Evolutionary conservation across 2,797 vertebrate species (phyloP), one percentile per base, ranked within the genome.

Genomic region (Alosa sapidissima): DNA sequence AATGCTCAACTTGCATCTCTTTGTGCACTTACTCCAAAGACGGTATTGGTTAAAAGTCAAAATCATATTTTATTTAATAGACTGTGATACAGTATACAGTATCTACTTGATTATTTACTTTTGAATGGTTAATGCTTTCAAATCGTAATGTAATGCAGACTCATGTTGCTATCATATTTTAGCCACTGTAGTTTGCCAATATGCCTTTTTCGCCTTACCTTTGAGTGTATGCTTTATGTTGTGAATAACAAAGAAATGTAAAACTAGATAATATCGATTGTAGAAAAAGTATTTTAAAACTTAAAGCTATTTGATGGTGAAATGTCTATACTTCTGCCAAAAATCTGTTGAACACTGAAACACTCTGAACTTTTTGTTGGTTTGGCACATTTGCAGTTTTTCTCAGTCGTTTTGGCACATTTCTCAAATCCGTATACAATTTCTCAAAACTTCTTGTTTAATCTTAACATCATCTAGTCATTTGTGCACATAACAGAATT

Each of bases 161-260:
- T 62, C 58, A 62, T 47, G 72, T 78, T 21, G 72, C 36, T 47
- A 41, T 78, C 7, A 11, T 45, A 41, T 36, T 78, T 78, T 47
- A 47, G 72, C 72, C 41, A 0, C 10, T 45, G 24, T 82, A 83
- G 62, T 88, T 83, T 83, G 36, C 82, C 85, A 84, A 54, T 82
- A 82, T 87, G 84, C 89, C 68, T 82, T 87, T 47, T 52, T 82
- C 89, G 90, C 89, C 91, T 92, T 91, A 90, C 58, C 58, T 86
- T 84, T 85, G 11, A 36, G 84, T 75, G 28, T 72, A 48, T 81
- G 85, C 68, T 85, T 72, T 89, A 75, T 75, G 72, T 78, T 45
- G 36, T 41, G 14, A 45, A 47, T 78, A 41, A 78, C 5, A 60
- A n/a, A 28, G 5, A 62, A 0, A 62, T 6, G 13, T 78, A 19